Evolutionary conservation across 2,888 invertebrate genomes (phyloP), one percentile per base, ranked within the genome.

Genomic region (Tineola bisselliella): DNA sequence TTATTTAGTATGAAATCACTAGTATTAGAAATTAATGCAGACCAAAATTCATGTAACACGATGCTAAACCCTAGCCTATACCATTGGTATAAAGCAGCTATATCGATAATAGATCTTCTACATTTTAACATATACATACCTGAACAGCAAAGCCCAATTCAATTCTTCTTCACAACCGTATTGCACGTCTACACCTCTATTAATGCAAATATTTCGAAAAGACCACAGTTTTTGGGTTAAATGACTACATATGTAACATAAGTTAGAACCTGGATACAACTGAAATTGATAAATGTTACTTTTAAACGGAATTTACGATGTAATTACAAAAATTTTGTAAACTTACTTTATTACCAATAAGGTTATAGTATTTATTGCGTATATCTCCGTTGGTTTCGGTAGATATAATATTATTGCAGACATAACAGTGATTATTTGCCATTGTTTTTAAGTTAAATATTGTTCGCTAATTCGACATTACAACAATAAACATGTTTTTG

Each of bases 341-440:
- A 70, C 75, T 68, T 70, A 86, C 86, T 64, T 79, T 73, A 64
- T 82, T 76, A 11, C 84, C 84, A 10, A 84, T 73, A 10, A 84
- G 69, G 66, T 86, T 84, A 62, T 74, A 72, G 59, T 84, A 86
- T 72, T 80, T 84, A 63, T 84, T 83, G 1, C 84, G 70, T 0
- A 70, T 76, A 57, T 77, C 81, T 44, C 81, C 83, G 64, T 73
- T 75, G 0, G 79, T 81, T 60, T 79, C 79, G 1, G 70, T 66
- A 62, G 75, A 74, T 0, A 84, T 77, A 8, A 77, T 77, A 61
- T 75, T 80, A 63, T 81, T 80, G 64, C 86, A 86, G 63, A 86
- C 71, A 62, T 84, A 84, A 67, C 86, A 86, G 11, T 58, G 58
- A 33, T 58, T 13, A 33, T 58, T 58, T n/a, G 13, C 58, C 58